These are phyloP conservation scores for Amaurobius ferox DNA, from an alignment of 2,888 invertebrate species.

Conservation along the genomic window DNA sequence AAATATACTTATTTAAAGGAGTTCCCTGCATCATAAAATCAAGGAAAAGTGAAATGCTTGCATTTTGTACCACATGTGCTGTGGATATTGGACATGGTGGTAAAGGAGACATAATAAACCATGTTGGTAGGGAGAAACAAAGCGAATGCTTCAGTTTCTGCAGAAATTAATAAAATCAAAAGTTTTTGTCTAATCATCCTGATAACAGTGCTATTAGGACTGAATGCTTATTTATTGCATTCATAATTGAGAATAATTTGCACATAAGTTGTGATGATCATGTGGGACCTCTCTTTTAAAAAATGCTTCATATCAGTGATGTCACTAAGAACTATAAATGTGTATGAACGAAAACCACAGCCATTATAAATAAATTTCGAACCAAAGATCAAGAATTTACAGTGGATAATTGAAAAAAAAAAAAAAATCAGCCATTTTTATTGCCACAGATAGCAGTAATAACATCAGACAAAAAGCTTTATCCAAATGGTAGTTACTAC, in stretches of 20 bases:
- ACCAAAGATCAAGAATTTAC: not conserved
- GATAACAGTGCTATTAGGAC: not conserved
- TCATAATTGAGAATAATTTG: not conserved
- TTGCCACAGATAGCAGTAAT: constrained; percentile 11
- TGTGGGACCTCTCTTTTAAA: not conserved
- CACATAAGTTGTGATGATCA: not conserved
- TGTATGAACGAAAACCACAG: constrained; percentile 2
- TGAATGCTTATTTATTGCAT: not conserved
- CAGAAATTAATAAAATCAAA: not conserved
- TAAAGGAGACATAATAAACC: not conserved
- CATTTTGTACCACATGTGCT: not conserved
- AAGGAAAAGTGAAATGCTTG: not conserved
- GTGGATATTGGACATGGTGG: not conserved
- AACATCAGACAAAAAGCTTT: not conserved
- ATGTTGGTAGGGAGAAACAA: not conserved
- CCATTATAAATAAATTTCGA: not conserved
- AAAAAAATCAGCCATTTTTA: not conserved
- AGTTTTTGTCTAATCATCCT: not conserved
- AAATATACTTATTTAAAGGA: no score
- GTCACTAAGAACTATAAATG: not conserved
- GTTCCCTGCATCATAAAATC: not conserved
- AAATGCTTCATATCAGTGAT: not conserved
- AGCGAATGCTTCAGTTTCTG: not conserved
- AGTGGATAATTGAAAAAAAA: not conserved
- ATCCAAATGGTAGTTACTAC: not conserved